Base-by-base conservation (phyloP, 2,113 vertebrate species). In the Uria lomvia region DNA sequence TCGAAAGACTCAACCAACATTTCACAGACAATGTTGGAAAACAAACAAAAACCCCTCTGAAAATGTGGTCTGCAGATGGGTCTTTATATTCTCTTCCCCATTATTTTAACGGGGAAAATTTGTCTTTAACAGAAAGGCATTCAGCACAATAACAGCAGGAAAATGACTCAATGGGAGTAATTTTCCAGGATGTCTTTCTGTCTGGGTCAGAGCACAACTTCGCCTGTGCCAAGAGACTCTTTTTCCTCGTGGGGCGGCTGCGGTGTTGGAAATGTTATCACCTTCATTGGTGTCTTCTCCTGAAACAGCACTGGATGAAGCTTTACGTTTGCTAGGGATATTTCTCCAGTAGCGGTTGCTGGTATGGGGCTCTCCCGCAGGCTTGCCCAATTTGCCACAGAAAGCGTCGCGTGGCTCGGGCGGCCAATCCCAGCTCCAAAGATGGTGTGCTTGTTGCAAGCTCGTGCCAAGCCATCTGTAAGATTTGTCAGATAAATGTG, bases 401-500 rank as follows among this genome's bases (percentile, higher is more conserved):
- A 58, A 97, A 95, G 50, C 3, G 2, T 87, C 0, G 34, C 0
- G 18, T 95, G 94, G 93, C 84, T 94, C 24, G 47, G 77, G 81
- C 43, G 29, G 85, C 94, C 96, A 82, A 96, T 94, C 95, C 91
- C 88, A 86, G 90, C 92, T 96, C 94, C 94, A 96, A 92, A 95
- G 93, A 96, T 96, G 94, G 93, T 95, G 96, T 95, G 94, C 95
- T 94, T 91, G 93, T 92, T 95, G 84, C 62, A 83, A 86, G 87
- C 94, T 90, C 6, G 75, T 96, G 97, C 97, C 96, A 96, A 97
- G 95, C 96, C 96, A 96, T 97, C 96, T 96, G 94, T 96, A 97
- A 97, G 96, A 97, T 96, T 97, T 96, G 94, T 97, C 96, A 96
- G 94, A 97, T 97, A 97, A 97, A 97, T 97, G 93, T 91, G 91